phyloP scores from a whole-genome alignment of 2,113 vertebrate species.

The Crotalus viridis region DNA sequence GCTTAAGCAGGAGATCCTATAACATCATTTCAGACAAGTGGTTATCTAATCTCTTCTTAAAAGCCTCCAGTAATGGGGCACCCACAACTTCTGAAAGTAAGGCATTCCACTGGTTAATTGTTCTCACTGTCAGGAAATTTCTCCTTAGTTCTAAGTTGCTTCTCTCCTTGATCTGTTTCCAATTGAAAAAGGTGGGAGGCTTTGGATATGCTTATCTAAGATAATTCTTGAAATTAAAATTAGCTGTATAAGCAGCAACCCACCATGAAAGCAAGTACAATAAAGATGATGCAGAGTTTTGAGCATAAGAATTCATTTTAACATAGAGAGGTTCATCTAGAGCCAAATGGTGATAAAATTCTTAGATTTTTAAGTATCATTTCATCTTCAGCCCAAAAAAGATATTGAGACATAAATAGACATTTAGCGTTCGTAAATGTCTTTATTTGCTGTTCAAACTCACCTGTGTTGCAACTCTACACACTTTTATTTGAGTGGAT shows the following conservation, averaged over 20 bases:
- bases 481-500: too few relatives aligned
- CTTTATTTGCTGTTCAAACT: background rate
- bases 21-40: too few relatives aligned
- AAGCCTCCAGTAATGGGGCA: too few relatives aligned
- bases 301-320: background rate
- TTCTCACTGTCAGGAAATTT: background rate
- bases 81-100: too few relatives aligned
- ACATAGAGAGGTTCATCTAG: background rate
- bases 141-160: background rate
- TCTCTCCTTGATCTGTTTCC: background rate
- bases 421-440: background rate
- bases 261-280: background rate
- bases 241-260: background rate
- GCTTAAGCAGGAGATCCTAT: too few relatives aligned
- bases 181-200: background rate
- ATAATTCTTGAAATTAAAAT: background rate
- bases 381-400: too few relatives aligned
- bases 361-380: background rate
- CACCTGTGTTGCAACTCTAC: background rate
- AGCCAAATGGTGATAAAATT: background rate
- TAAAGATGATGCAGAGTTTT: background rate
- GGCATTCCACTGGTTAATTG: background rate
- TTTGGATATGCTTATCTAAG: background rate
- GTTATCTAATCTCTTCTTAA: too few relatives aligned
- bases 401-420: background rate